A percentile compares a stretch with the other conserved stretches of the same genome.
phyloP scores from a whole-genome alignment of 2,797 vertebrate genomes.

The Xiphorhynchus erythropygius region DNA sequence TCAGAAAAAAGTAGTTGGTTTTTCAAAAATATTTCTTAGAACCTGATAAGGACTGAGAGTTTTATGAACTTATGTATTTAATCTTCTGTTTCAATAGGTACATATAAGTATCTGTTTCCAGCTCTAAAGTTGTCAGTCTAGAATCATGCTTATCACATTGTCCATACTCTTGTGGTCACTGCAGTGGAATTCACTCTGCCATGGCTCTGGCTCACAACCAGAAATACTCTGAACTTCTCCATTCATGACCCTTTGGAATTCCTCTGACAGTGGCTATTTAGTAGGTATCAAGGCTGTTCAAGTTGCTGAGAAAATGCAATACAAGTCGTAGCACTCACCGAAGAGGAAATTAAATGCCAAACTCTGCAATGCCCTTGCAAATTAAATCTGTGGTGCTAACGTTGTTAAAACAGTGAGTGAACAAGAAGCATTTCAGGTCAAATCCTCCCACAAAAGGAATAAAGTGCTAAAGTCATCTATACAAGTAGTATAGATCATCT shows the following conservation, averaged over 20 bases:
- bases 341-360: conserved; percentile 1
- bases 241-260: neutral
- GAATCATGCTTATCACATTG: neutral
- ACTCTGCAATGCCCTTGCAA: neutral
- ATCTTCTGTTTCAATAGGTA: neutral
- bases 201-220: neutral
- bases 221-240: neutral
- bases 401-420: conserved; percentile 1
- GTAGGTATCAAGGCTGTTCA: neutral
- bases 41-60: neutral
- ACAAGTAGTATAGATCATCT: conserved; percentile 5
- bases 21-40: neutral
- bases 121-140: neutral
- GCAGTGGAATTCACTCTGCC: neutral
- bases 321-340: neutral
- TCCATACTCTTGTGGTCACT: neutral
- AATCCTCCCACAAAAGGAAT: neutral
- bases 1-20: neutral
- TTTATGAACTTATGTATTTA: neutral
- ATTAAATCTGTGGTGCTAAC: neutral
- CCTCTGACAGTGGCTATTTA: neutral
- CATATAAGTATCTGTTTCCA: neutral
- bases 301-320: neutral
- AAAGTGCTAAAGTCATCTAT: conserved; percentile 24
- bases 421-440: neutral